phyloP scores from a whole-genome alignment of 2,113 vertebrate species.

The Agelaius phoeniceus region DNA sequence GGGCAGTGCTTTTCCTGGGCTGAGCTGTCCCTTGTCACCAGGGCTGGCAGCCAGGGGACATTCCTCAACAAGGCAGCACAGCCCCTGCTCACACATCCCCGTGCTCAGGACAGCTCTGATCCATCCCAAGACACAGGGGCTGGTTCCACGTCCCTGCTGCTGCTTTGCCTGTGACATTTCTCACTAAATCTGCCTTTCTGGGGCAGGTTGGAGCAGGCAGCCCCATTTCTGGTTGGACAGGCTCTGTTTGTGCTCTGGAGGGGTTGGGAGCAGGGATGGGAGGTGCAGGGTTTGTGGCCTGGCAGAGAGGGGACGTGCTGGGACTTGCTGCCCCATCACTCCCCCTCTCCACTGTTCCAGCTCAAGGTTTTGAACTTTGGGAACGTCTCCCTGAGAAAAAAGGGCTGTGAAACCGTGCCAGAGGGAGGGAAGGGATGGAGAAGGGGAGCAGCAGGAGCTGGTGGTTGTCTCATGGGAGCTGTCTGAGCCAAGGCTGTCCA shows the following conservation, averaged over 20 bases:
- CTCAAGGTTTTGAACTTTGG: constrained; percentile 53
- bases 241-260: constrained; percentile 50
- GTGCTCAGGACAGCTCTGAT: neutral
- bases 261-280: constrained; percentile 42
- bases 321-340: constrained; percentile 58
- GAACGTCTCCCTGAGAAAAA: constrained; percentile 32
- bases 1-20: neutral
- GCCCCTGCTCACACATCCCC: neutral
- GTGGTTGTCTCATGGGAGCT: neutral
- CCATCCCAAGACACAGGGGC: neutral
- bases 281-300: constrained; percentile 17
- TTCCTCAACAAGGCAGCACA: constrained; percentile 8
- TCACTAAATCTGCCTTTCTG: constrained; percentile 29
- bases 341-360: neutral
- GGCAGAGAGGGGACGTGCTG: constrained; percentile 40
- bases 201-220: constrained; percentile 66
- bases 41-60: neutral
- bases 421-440: neutral
- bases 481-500: neutral
- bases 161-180: neutral
- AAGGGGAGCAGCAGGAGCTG: neutral
- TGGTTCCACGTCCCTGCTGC: neutral
- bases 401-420: neutral
- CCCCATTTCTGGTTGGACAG: constrained; percentile 70
- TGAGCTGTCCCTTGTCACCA: neutral